Percentiles rank a stretch among this genome's conserved stretches.
Conservation (phyloP, 2,888 invertebrate genomes). For the Diploptera punctata region DNA sequence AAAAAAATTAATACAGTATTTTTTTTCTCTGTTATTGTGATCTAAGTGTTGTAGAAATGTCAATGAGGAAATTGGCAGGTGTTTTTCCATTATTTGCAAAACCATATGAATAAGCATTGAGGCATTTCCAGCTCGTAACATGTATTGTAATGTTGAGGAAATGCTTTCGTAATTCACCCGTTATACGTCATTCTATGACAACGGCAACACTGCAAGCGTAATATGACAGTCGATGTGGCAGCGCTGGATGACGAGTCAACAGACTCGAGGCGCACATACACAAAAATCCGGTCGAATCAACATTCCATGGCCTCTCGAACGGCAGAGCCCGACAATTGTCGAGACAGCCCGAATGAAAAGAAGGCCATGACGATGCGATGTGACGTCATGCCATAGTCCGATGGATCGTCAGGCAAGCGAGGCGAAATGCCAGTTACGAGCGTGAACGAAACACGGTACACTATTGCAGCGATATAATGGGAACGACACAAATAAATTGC, state of each 20-base stretch:
- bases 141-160: too few relatives aligned
- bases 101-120: too few relatives aligned
- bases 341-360: constrained; percentile 21
- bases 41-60: too few relatives aligned
- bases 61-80: too few relatives aligned
- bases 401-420: constrained; percentile 1
- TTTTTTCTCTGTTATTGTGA: too few relatives aligned
- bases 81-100: too few relatives aligned
- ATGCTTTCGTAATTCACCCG: too few relatives aligned
- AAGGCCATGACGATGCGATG: constrained; percentile 19
- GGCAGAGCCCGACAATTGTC: constrained; percentile 9
- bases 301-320: constrained; percentile 25
- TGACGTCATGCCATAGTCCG: constrained; percentile 20
- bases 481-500: background rate
- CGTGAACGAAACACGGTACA: constrained; percentile 5
- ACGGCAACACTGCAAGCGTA: background rate
- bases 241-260: constrained; percentile 33
- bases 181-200: background rate
- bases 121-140: too few relatives aligned
- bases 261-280: constrained; percentile 10
- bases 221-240: constrained; percentile 4
- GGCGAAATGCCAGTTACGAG: constrained; percentile 30
- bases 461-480: background rate
- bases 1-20: too few relatives aligned
- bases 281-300: constrained; percentile 30